Percentiles rank a stretch among this genome's conserved stretches.
These are phyloP conservation scores for Tortricodes alternella DNA, from an alignment of 2,888 invertebrate species.

Conservation along the genomic window DNA sequence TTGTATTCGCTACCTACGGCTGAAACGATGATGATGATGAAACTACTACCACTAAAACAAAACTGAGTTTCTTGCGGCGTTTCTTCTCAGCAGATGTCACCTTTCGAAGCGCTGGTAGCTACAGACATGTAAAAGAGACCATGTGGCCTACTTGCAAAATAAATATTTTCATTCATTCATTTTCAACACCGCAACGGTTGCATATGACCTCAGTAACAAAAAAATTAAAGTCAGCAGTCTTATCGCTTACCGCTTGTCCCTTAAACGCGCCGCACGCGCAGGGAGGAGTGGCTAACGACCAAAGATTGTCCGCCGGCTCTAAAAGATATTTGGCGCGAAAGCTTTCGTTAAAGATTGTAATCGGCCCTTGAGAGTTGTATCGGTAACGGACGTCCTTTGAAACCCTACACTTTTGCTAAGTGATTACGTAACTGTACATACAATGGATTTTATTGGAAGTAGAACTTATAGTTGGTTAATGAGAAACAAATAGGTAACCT, in stretches of 20 bases:
- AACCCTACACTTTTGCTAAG: constrained; percentile 13
- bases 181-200: no score
- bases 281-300: constrained; percentile 58
- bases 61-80: no score
- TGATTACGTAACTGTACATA: constrained; percentile 11
- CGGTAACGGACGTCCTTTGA: constrained; percentile 4
- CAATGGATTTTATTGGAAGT: background rate
- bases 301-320: constrained; percentile 50
- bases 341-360: constrained; percentile 38
- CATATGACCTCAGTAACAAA: background rate
- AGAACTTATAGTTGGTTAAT: no score
- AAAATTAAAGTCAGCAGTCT: background rate
- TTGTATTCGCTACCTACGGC: no score
- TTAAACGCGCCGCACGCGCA: constrained; percentile 41
- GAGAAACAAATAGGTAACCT: no score
- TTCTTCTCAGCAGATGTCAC: no score
- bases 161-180: no score
- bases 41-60: no score
- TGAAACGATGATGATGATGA: no score
- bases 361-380: constrained; percentile 24
- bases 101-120: no score
- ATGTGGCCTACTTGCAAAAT: no score
- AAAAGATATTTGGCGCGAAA: constrained; percentile 41
- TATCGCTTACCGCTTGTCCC: background rate
- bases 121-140: no score